These are phyloP conservation scores for Glyphotaelius pellucidus DNA, from an alignment of 2,888 invertebrate species.

Conservation along the genomic window DNA sequence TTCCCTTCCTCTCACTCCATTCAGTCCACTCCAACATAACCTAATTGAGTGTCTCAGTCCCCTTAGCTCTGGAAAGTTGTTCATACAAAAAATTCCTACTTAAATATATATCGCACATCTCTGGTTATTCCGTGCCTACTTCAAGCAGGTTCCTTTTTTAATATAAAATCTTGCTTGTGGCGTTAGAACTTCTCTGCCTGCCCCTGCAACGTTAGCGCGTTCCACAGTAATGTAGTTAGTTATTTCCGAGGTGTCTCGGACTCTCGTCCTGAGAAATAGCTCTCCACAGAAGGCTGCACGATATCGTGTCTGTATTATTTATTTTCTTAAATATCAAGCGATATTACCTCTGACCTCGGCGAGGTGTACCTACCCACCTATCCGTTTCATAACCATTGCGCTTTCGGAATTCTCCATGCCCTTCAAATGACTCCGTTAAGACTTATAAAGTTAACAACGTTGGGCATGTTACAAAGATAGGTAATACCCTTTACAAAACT, in stretches of 20 bases:
- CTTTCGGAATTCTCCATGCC: background rate
- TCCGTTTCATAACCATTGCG: background rate
- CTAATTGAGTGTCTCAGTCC: no score
- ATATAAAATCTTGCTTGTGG: background rate
- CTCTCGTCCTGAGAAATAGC: background rate
- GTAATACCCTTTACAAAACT: background rate
- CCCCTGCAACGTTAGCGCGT: background rate
- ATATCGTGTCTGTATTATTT: conserved; percentile 2
- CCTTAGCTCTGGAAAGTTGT: no score
- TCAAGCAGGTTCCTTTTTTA: no score
- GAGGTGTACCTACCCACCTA: background rate
- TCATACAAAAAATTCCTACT: background rate
- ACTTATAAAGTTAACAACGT: background rate
- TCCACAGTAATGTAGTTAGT: background rate
- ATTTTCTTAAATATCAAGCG: background rate
- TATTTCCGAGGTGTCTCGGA: background rate
- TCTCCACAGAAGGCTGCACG: background rate
- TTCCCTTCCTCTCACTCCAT: no score
- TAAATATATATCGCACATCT: no score
- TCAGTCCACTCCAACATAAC: no score
- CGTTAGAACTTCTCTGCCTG: background rate
- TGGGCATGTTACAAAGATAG: background rate
- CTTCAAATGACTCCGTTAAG: background rate
- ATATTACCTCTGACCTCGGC: background rate
- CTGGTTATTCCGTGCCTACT: background rate